Evolutionary conservation across 2,797 vertebrate species (phyloP), one percentile per base, ranked within the genome.

Genomic region (Sebastes alutus): DNA sequence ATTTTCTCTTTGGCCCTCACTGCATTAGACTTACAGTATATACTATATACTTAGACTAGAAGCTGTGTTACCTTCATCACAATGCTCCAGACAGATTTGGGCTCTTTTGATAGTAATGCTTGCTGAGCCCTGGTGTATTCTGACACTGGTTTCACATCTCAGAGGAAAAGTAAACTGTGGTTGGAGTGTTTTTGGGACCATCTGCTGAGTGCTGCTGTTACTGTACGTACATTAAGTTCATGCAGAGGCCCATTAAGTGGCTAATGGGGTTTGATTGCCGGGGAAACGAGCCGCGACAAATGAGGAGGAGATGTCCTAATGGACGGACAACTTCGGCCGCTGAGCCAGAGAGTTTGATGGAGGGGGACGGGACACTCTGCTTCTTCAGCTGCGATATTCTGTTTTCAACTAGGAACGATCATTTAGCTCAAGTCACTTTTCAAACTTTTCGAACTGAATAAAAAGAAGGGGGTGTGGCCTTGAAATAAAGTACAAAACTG

Each of bases 231-330:
- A 58, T 72, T 74, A 49, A 76, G 75, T 75, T 70, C 35, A 73
- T 23, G 55, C 38, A 25, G 33, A 32, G 90, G 75, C 72, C 84
- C 93, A 92, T 93, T 91, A 90, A 87, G 75, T 74, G 75, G 58
- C 61, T 93, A 93, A 93, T 91, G 85, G 75, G 61, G 78, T 82
- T 74, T 89, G 87, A 90, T 90, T 64, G 42, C 73, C 7, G 29
- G 70, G 64, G 72, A 87, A 90, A 87, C 63, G 42, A 84, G 75
- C 83, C 22, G 66, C 72, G 73, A 88, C 86, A 81, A 87, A 87
- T 85, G 52, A 89, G 75, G 59, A 56, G 49, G 62, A 56, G 49
- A 59, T 4, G 46, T 78, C 30, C 56, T 75, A 68, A 80, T 78
- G 77, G 78, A 80, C 9, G 76, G 78, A 59, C 68, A 38, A 63